Evolutionary conservation across 2,797 vertebrate genomes (phyloP).

Genomic region (Anguilla anguilla): DNA sequence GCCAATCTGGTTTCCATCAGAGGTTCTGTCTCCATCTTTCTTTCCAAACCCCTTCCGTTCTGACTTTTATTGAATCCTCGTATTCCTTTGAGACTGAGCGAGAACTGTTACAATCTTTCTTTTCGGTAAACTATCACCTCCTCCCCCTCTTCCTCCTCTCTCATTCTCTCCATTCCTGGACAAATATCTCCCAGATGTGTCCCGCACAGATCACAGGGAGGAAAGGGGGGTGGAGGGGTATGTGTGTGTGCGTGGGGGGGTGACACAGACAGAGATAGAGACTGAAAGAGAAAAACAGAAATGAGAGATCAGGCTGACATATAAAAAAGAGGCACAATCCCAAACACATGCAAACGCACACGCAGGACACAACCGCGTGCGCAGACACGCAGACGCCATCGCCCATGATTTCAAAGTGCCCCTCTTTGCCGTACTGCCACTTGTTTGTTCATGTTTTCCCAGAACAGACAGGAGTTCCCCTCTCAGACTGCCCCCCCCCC

Average conservation of each 20-base stretch:
- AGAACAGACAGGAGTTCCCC: neutral
- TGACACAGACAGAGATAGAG: slow-evolving; percentile 1
- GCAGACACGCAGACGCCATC: neutral
- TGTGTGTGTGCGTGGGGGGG: neutral
- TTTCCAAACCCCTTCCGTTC: slow-evolving; percentile 28
- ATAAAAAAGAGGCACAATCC: slow-evolving; percentile 25
- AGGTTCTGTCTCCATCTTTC: slow-evolving; percentile 19
- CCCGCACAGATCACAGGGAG: slow-evolving; percentile 39
- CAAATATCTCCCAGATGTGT: slow-evolving; percentile 50
- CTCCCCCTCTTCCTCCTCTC: slow-evolving; percentile 23
- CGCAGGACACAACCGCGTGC: neutral
- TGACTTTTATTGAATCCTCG: slow-evolving; percentile 28
- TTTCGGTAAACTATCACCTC: slow-evolving; percentile 32
- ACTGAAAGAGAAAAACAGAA: neutral
- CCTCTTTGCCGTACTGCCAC: neutral
- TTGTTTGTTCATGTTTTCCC: neutral
- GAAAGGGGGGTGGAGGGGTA: neutral
- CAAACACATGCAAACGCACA: neutral
- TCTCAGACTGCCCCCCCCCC: neutral
- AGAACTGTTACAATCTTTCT: slow-evolving; percentile 36
- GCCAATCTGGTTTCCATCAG: slow-evolving; percentile 50
- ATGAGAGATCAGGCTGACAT: slow-evolving; percentile 27
- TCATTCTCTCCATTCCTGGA: slow-evolving; percentile 40
- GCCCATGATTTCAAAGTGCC: neutral
- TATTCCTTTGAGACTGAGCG: slow-evolving; percentile 25